phyloP scores from a whole-genome alignment of 2,797 vertebrate genomes.

The Euphonia xanthogaster region DNA sequence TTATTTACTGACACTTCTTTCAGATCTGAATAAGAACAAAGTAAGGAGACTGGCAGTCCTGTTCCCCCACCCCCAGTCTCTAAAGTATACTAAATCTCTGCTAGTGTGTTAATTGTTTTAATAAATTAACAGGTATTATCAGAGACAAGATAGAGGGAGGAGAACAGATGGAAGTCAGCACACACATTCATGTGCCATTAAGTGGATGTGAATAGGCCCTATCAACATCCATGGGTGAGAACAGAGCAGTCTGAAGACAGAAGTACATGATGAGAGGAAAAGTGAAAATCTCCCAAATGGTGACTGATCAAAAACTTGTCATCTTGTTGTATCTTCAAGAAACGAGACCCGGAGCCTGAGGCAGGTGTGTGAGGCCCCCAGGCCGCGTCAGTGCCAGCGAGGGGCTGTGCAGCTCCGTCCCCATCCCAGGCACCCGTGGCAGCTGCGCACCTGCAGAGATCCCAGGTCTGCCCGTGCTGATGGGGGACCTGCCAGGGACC shows the following conservation, averaged over 20 bases:
- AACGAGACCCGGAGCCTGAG: accelerated
- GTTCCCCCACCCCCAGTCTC: accelerated
- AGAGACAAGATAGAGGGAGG: background rate
- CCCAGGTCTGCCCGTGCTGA: background rate
- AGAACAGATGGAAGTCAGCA: background rate
- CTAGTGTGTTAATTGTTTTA: background rate
- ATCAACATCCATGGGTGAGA: accelerated
- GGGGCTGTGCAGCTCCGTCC: background rate
- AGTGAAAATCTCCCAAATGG: background rate
- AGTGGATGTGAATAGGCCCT: background rate
- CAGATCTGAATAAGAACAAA: background rate
- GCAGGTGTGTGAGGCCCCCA: accelerated
- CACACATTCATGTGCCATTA: background rate
- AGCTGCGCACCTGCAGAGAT: background rate
- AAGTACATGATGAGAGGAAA: background rate
- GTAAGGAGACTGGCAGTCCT: background rate
- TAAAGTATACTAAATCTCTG: background rate
- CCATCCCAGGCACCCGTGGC: background rate
- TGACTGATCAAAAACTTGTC: background rate
- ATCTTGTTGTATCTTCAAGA: background rate
- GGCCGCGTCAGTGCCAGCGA: accelerated
- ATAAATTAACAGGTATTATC: background rate
- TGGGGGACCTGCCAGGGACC: background rate
- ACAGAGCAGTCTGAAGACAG: background rate
- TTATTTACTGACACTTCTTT: background rate